Evolutionary conservation across 2,797 vertebrate genomes (phyloP).

Genomic region (Protosalanx chinensis): DNA sequence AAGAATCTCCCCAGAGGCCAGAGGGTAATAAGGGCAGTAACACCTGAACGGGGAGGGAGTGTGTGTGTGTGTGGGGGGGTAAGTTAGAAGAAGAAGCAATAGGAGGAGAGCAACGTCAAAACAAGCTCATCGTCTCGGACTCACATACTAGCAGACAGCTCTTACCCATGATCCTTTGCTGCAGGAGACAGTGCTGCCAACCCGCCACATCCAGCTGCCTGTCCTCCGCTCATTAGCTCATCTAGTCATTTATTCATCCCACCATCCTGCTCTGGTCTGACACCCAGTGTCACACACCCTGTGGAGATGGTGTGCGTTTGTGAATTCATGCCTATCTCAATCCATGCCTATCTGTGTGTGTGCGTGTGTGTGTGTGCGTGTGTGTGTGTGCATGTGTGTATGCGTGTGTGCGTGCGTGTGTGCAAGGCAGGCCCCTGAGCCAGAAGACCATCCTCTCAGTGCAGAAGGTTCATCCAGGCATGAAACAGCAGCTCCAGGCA

Average conservation of each 20-base stretch:
- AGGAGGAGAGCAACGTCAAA: neutral
- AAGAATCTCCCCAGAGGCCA: too few species aligned
- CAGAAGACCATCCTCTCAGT: constrained; percentile 67
- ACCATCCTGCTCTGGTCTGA: constrained; percentile 63
- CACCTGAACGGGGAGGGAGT: too few species aligned
- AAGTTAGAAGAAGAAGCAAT: neutral
- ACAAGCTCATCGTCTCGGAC: neutral
- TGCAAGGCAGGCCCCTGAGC: neutral
- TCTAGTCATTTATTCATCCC: constrained; percentile 39
- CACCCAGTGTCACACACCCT: constrained; percentile 64
- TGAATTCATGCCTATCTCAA: neutral
- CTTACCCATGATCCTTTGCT: constrained; percentile 1
- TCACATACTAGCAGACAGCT: neutral
- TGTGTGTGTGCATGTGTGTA: too few species aligned
- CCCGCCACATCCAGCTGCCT: constrained; percentile 47
- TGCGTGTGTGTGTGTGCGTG: neutral
- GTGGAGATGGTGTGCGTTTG: constrained; percentile 19
- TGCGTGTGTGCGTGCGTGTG: neutral
- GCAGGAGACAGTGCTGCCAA: constrained; percentile 1
- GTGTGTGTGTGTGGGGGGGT: too few species aligned
- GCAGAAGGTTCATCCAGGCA: constrained; percentile 54
- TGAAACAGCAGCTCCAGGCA: constrained; percentile 3
- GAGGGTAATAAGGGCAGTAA: too few species aligned
- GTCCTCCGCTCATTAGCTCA: constrained; percentile 42
- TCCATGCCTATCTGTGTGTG: neutral